These are phyloP conservation scores for Lasioglossum malachurum DNA, from an alignment of 2,888 invertebrate genomes.

Conservation along the genomic window DNA sequence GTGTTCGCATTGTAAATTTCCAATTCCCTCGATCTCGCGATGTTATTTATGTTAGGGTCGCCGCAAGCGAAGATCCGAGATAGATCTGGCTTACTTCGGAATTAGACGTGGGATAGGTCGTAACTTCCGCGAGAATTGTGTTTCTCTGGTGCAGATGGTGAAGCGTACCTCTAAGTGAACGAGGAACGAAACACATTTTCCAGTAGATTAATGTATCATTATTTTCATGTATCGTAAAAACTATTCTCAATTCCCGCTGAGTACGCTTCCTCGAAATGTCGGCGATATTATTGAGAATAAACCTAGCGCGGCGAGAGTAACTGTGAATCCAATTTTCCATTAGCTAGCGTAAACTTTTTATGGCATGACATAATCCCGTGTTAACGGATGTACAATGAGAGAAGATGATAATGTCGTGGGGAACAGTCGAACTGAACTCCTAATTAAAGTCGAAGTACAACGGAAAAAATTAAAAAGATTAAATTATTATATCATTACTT, in stretches of 20 bases:
- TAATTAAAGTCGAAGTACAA: too few species aligned
- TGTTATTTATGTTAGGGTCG: not conserved
- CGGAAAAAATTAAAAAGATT: too few species aligned
- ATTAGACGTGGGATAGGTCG: not conserved
- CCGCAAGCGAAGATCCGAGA: slow-evolving; percentile 4
- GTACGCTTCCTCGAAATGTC: not conserved
- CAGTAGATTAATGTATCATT: not conserved
- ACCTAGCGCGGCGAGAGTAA: not conserved
- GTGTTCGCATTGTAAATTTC: not conserved
- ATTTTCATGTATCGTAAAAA: slow-evolving; percentile 8
- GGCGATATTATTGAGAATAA: not conserved
- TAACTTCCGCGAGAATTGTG: slow-evolving; percentile 6
- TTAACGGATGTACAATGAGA: not conserved
- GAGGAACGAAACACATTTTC: not conserved
- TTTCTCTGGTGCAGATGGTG: not conserved
- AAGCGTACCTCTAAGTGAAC: not conserved
- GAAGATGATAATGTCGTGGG: not conserved
- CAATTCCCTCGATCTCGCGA: not conserved
- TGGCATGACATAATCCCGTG: not conserved
- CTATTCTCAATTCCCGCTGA: not conserved
- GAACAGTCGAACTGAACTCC: too few species aligned
- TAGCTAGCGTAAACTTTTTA: not conserved
- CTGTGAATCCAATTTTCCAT: not conserved
- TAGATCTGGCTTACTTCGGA: slow-evolving; percentile 5
- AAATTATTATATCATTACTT: too few species aligned